Evolutionary conservation across 2,113 vertebrate species (phyloP).

Genomic region (Misgurnus mizolepis): DNA sequence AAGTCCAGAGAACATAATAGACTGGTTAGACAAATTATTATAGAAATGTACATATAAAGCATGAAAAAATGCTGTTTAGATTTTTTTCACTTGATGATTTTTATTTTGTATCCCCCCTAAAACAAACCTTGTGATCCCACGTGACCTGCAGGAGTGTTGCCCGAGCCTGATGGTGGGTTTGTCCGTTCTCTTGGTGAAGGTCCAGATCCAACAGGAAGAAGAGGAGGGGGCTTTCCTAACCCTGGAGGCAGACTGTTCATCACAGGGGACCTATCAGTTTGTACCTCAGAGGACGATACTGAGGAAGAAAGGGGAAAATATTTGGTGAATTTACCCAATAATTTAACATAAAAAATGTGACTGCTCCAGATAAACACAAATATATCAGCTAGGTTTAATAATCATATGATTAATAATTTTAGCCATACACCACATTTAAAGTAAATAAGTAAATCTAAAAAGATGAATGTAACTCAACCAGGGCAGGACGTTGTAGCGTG

Average conservation of each 20-base stretch:
- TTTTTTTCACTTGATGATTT: background rate
- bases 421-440: no score
- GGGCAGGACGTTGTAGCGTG: conserved; percentile 4
- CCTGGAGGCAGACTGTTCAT: conserved; percentile 57
- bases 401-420: no score
- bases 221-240: conserved; percentile 69
- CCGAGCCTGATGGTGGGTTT: conserved; percentile 54
- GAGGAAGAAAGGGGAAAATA: background rate
- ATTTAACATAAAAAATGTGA: background rate
- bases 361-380: no score
- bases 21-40: background rate
- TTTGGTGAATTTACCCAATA: background rate
- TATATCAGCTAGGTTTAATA: no score
- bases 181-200: conserved; percentile 38
- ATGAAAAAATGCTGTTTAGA: background rate
- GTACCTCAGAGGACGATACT: conserved; percentile 56
- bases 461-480: conserved; percentile 23
- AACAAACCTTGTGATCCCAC: conserved; percentile 70
- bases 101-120: background rate
- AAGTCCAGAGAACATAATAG: background rate
- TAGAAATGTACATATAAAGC: background rate
- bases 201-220: conserved; percentile 62
- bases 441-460: no score
- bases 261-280: conserved; percentile 43
- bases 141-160: conserved; percentile 47